Evolutionary conservation across 2,888 invertebrate genomes (phyloP).

Genomic region (Plagodis dolabraria): DNA sequence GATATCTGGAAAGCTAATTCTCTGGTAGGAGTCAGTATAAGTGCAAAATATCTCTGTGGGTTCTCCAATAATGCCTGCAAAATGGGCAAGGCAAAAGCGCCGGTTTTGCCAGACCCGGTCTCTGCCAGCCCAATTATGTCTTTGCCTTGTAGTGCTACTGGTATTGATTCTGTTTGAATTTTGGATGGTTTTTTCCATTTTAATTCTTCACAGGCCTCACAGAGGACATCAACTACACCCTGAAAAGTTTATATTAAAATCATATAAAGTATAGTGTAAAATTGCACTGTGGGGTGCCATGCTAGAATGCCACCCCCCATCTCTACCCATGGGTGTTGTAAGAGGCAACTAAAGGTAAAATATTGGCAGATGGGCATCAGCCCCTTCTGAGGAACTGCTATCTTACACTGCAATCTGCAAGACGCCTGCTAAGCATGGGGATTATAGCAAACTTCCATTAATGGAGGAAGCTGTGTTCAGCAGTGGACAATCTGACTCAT

Average conservation of each 20-base stretch:
- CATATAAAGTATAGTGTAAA: too few relatives aligned
- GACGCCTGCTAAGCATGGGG: too few relatives aligned
- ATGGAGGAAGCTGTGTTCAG: too few relatives aligned
- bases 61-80: conserved; percentile 94
- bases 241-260: conserved; percentile 53
- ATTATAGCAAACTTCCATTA: too few relatives aligned
- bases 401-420: too few relatives aligned
- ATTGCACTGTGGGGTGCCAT: too few relatives aligned
- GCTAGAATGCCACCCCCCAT: too few relatives aligned
- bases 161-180: conserved; percentile 97
- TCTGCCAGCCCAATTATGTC: conserved; percentile 88
- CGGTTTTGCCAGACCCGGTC: conserved; percentile 98
- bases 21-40: conserved; percentile 97
- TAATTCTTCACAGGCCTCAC: conserved; percentile 95
- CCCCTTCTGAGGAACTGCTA: too few relatives aligned
- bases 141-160: conserved; percentile 94
- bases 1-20: conserved; percentile 99
- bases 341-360: too few relatives aligned
- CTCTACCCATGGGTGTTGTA: too few relatives aligned
- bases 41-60: conserved; percentile 97
- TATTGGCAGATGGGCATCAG: too few relatives aligned
- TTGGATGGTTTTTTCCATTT: conserved; percentile 98
- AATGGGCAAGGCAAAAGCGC: conserved; percentile 98
- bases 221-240: conserved; percentile 96
- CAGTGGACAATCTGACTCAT: too few relatives aligned